Percentiles rank a stretch among this genome's conserved stretches.
Conservation (phyloP, 2,113 vertebrate genomes). For the Ancistrus triradiatus region DNA sequence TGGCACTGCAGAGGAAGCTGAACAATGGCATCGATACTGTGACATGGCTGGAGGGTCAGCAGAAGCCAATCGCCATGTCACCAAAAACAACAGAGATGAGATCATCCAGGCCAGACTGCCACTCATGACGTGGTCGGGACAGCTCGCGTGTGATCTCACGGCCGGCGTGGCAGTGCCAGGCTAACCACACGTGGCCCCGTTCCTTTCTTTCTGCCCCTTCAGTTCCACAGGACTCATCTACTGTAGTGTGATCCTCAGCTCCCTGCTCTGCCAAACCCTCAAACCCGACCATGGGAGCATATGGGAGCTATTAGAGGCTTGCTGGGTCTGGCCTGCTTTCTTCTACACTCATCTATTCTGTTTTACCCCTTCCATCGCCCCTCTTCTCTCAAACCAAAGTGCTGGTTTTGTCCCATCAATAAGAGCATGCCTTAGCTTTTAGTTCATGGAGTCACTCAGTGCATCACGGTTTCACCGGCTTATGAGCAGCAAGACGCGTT, state of each 20-base stretch:
- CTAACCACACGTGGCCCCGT: constrained; percentile 2
- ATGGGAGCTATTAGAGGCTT: constrained; percentile 67
- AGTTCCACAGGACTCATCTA: constrained; percentile 20
- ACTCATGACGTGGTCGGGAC: constrained; percentile 7
- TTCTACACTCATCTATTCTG: constrained; percentile 13
- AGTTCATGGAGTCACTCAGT: too few species aligned
- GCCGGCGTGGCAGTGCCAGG: constrained; percentile 1
- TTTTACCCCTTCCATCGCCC: constrained; percentile 3
- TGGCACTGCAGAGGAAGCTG: too few species aligned
- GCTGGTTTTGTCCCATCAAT: too few species aligned
- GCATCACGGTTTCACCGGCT: too few species aligned
- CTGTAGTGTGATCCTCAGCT: constrained; percentile 20
- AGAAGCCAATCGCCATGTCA: neutral
- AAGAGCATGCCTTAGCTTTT: too few species aligned
- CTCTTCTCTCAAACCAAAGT: too few species aligned
- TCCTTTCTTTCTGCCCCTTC: constrained; percentile 49
- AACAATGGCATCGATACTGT: neutral
- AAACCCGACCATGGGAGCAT: constrained; percentile 58
- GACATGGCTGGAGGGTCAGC: neutral
- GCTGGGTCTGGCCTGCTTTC: constrained; percentile 35
- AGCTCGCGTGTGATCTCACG: constrained; percentile 36
- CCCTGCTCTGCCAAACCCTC: constrained; percentile 54
- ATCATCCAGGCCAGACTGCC: neutral
- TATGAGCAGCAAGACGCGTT: too few species aligned
- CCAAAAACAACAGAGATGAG: constrained; percentile 3